These are phyloP conservation scores for Smithornis capensis DNA, from an alignment of 2,113 vertebrate genomes.

Conservation along the genomic window DNA sequence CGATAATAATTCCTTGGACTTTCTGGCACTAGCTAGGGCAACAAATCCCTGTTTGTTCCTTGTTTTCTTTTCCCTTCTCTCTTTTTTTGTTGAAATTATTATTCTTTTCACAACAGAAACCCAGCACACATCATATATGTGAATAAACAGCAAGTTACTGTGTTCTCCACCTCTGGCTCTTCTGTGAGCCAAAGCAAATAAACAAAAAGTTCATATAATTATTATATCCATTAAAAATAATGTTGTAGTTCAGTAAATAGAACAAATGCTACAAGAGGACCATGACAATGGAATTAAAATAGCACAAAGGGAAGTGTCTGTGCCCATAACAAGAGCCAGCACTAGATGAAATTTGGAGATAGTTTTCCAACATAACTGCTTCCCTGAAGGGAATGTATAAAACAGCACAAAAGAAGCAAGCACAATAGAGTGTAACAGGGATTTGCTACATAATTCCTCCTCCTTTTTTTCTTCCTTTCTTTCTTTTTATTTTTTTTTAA, in stretches of 20 bases:
- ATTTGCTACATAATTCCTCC: conserved; percentile 22
- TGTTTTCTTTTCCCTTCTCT: neutral
- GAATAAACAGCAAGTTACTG: neutral
- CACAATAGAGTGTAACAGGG: conserved; percentile 12
- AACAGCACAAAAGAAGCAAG: conserved; percentile 25
- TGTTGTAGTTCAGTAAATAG: neutral
- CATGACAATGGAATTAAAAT: conserved; percentile 27
- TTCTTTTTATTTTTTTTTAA: neutral
- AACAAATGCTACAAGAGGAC: neutral
- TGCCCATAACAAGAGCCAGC: neutral
- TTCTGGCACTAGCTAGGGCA: neutral
- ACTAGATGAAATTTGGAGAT: conserved; percentile 39
- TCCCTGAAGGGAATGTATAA: conserved; percentile 37
- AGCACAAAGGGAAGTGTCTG: conserved; percentile 24
- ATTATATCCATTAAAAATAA: conserved; percentile 27
- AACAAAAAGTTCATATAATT: conserved; percentile 41
- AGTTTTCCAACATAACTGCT: conserved; percentile 48
- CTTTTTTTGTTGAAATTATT: neutral
- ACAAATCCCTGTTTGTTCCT: conserved; percentile 1
- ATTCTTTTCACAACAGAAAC: conserved; percentile 24
- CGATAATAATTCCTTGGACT: neutral
- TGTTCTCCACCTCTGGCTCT: neutral
- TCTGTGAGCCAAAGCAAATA: conserved; percentile 43
- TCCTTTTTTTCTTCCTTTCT: neutral
- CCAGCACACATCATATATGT: neutral